A percentile compares a stretch with the other conserved stretches of the same genome.
Evolutionary conservation across 2,113 vertebrate genomes (phyloP).

Genomic region (Stomatorhinus ivindoensis): DNA sequence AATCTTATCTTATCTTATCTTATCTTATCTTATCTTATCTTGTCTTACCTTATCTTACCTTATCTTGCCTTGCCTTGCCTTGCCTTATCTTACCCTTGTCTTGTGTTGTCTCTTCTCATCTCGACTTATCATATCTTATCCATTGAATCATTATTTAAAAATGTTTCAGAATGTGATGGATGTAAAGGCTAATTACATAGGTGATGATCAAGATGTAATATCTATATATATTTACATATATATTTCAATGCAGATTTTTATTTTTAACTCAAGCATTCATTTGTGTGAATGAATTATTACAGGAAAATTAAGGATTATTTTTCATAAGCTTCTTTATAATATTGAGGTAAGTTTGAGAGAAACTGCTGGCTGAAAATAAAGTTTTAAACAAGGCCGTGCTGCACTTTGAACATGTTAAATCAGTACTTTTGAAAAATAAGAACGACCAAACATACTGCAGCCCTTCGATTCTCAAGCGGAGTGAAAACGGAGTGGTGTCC

Average conservation of each 20-base stretch:
- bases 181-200: background rate
- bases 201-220: background rate
- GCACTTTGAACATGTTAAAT: background rate
- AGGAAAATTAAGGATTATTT: background rate
- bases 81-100: no score
- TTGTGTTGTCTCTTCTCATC: no score
- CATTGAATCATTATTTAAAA: background rate
- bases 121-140: background rate
- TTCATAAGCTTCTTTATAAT: background rate
- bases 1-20: no score
- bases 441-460: background rate
- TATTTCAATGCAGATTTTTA: background rate
- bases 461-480: background rate
- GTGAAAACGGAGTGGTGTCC: background rate
- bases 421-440: background rate
- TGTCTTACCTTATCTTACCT: no score
- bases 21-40: no score
- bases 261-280: background rate
- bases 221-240: background rate
- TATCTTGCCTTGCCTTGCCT: no score
- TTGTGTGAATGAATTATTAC: background rate
- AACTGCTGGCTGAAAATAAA: background rate
- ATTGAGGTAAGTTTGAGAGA: background rate
- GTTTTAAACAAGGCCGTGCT: background rate
- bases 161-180: background rate